Evolutionary conservation across 2,113 vertebrate genomes (phyloP).

Genomic region (Macquaria ambigua): DNA sequence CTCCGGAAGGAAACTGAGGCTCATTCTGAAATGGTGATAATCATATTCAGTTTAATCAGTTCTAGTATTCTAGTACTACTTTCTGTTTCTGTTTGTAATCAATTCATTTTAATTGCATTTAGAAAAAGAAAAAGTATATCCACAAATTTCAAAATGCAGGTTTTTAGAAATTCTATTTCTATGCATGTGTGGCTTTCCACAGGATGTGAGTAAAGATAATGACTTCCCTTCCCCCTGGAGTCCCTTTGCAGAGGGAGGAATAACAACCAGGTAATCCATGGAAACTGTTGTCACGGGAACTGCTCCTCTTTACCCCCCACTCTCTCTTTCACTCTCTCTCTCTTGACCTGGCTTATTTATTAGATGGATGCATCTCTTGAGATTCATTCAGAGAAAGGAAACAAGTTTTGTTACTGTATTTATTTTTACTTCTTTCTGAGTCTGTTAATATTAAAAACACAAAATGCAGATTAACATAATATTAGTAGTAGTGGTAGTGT

Average conservation of each 20-base stretch:
- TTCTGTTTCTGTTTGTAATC: not conserved
- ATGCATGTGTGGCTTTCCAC: slow-evolving; percentile 57
- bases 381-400: not conserved
- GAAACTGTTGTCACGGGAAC: slow-evolving; percentile 68
- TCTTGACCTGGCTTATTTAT: slow-evolving; percentile 22
- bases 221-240: slow-evolving; percentile 94
- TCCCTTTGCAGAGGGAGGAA: slow-evolving; percentile 91
- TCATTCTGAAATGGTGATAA: slow-evolving; percentile 92
- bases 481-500: not conserved
- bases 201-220: slow-evolving; percentile 91
- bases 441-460: not conserved
- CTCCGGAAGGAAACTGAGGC: slow-evolving; percentile 96
- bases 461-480: not conserved
- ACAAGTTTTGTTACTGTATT: not conserved
- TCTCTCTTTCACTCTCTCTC: not conserved
- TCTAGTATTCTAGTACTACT: not conserved
- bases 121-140: not conserved
- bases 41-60: not conserved
- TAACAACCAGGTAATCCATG: slow-evolving; percentile 87
- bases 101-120: not conserved
- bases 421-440: not conserved
- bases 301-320: slow-evolving; percentile 45
- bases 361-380: slow-evolving; percentile 16
- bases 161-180: slow-evolving; percentile 32
- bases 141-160: not conserved